Evolutionary conservation across 2,888 invertebrate species (phyloP).

Genomic region (Rambutsinella grinnellia): DNA sequence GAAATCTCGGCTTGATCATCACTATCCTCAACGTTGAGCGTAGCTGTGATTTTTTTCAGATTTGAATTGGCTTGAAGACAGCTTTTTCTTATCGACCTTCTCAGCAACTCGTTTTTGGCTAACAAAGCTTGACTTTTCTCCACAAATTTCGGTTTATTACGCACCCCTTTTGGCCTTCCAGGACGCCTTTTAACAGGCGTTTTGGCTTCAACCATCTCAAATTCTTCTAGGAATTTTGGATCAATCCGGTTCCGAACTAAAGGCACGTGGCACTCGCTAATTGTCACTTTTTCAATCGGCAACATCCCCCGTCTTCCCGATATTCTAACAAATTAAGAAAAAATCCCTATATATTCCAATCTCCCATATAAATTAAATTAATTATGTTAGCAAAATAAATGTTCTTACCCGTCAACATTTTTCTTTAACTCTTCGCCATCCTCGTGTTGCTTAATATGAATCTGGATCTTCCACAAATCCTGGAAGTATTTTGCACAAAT

Average conservation of each 20-base stretch:
- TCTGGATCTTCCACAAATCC: neutral
- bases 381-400: no score
- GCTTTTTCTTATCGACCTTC: no score
- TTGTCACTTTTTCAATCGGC: constrained; percentile 28
- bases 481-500: constrained; percentile 1
- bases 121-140: no score
- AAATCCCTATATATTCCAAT: no score
- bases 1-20: no score
- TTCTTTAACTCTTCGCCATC: no score
- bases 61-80: neutral
- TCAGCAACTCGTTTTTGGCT: no score
- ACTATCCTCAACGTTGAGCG: neutral
- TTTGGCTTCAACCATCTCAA: constrained; percentile 7
- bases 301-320: constrained; percentile 38
- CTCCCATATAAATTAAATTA: no score
- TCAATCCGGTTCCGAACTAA: constrained; percentile 39
- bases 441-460: neutral
- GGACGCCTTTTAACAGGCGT: neutral
- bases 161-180: neutral
- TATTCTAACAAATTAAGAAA: no score
- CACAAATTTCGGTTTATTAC: no score
- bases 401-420: no score
- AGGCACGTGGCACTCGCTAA: constrained; percentile 16
- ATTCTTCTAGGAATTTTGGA: constrained; percentile 28
- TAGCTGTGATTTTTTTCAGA: neutral